Conservation (phyloP, 2,888 invertebrate genomes). For the Drosophila paucipuncta region DNA sequence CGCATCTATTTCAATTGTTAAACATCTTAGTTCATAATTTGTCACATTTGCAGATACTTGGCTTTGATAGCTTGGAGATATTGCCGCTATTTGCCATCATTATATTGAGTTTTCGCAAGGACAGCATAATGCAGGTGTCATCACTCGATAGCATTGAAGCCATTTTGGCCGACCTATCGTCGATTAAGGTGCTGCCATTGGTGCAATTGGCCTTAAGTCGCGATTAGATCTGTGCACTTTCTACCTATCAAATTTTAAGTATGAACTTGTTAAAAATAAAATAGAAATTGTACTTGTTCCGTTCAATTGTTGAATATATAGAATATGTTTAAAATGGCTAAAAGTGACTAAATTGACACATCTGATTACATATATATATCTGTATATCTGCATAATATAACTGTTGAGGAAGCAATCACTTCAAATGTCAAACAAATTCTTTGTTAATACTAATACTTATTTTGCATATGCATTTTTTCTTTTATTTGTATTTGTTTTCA, state of each 20-base stretch:
- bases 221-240: constrained; percentile 83
- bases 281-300: background rate
- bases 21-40: background rate
- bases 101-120: constrained; percentile 93
- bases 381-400: background rate
- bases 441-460: background rate
- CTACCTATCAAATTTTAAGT: constrained; percentile 17
- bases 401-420: background rate
- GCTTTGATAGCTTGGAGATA: constrained; percentile 96
- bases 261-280: background rate
- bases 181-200: constrained; percentile 93
- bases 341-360: background rate
- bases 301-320: background rate
- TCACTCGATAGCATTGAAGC: constrained; percentile 93
- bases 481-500: background rate
- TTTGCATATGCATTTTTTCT: too few species aligned
- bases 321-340: background rate
- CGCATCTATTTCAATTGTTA: rapidly evolving
- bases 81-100: constrained; percentile 94
- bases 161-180: constrained; percentile 94
- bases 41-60: constrained; percentile 87
- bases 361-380: background rate
- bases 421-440: background rate
- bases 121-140: constrained; percentile 91
- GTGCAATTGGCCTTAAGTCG: constrained; percentile 92